These are phyloP conservation scores for Catocala sponsa DNA, from an alignment of 2,888 invertebrate genomes.

Conservation along the genomic window DNA sequence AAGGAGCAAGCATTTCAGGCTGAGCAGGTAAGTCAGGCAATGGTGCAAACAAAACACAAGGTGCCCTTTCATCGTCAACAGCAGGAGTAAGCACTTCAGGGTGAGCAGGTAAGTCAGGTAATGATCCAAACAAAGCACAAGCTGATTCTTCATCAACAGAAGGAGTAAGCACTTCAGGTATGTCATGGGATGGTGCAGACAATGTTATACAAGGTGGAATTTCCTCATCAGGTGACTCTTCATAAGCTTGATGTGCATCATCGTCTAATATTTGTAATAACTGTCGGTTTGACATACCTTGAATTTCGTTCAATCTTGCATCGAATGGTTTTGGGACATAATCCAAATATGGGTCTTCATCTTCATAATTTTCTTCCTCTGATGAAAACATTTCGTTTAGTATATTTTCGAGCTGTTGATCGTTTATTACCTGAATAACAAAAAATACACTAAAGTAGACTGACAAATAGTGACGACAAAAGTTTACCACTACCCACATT, in stretches of 20 bases:
- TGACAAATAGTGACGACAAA: no score
- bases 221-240: background rate
- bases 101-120: constrained; percentile 6
- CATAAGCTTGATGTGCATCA: constrained; percentile 3
- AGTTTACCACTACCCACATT: no score
- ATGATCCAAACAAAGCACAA: constrained; percentile 2
- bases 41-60: constrained; percentile 3
- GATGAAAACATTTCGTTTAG: background rate
- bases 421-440: background rate
- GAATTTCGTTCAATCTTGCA: constrained; percentile 7
- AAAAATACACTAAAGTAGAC: background rate
- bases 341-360: background rate
- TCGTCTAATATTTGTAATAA: constrained; percentile 14
- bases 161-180: constrained; percentile 10
- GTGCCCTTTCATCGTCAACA: constrained; percentile 9
- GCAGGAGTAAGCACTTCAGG: constrained; percentile 10
- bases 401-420: background rate
- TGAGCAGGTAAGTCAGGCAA: constrained; percentile 5
- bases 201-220: constrained; percentile 4
- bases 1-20: constrained; percentile 9
- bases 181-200: constrained; percentile 1
- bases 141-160: constrained; percentile 2
- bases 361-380: background rate
- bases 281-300: constrained; percentile 12
- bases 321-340: constrained; percentile 9